These are phyloP conservation scores for Dendrocincla fuliginosa DNA, from an alignment of 2,797 vertebrate species.

Conservation along the genomic window DNA sequence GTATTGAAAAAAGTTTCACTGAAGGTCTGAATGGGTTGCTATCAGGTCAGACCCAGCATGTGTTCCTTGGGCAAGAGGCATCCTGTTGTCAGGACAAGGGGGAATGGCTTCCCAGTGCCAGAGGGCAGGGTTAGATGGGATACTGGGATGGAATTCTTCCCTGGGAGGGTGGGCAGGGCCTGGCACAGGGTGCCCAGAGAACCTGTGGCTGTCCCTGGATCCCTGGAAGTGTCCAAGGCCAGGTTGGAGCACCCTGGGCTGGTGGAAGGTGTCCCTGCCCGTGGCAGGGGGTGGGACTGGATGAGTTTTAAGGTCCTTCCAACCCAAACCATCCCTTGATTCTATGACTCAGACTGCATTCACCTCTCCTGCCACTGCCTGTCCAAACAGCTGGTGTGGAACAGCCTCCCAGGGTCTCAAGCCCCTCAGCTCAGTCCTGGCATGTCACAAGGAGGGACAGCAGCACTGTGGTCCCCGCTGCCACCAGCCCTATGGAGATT, in stretches of 20 bases:
- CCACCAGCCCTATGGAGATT: not conserved
- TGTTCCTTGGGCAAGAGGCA: not conserved
- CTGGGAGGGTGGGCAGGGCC: not conserved
- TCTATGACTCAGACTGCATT: not conserved
- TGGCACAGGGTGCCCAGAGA: not conserved
- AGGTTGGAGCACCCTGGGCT: not conserved
- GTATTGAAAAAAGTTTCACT: not conserved
- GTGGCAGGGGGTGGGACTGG: not conserved
- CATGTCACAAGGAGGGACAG: not conserved
- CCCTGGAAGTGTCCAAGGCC: not conserved
- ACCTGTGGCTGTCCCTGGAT: not conserved
- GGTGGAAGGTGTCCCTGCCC: not conserved
- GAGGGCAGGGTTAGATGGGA: not conserved
- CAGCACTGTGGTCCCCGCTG: not conserved
- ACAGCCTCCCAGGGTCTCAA: not conserved
- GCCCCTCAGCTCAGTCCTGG: not conserved
- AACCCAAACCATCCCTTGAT: not conserved
- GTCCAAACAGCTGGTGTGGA: not conserved
- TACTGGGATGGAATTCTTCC: not conserved
- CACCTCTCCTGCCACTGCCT: not conserved
- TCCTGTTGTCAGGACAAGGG: not conserved
- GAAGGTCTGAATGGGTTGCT: not conserved
- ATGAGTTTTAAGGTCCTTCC: not conserved
- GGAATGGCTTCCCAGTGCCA: not conserved
- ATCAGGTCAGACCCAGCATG: rapidly evolving